A percentile compares a stretch with the other conserved stretches of the same genome.
Evolutionary conservation across 2,113 vertebrate species (phyloP).

Genomic region (Pterocles gutturalis): DNA sequence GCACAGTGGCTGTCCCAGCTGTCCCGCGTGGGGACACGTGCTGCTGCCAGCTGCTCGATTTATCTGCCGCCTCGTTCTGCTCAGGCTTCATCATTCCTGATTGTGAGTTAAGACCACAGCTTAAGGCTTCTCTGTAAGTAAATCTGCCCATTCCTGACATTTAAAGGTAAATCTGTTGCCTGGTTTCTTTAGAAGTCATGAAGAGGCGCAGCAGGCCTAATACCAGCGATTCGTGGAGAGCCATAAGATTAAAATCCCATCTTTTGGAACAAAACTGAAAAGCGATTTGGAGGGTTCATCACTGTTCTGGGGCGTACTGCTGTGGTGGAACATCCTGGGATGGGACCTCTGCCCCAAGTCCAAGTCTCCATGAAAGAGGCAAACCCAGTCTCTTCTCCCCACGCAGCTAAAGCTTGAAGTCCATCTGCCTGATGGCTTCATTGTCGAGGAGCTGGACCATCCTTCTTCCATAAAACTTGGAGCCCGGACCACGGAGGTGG

Average conservation of each 20-base stretch:
- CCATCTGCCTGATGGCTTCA: background rate
- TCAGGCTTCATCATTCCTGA: background rate
- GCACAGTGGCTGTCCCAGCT: background rate
- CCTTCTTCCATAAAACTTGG: background rate
- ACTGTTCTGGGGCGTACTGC: rapidly evolving
- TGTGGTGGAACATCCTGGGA: background rate
- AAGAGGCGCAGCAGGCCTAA: background rate
- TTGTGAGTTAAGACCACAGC: background rate
- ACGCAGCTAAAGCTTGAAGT: background rate
- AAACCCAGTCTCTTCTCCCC: background rate
- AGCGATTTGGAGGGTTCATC: background rate
- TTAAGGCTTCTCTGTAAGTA: background rate
- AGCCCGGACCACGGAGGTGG: rapidly evolving
- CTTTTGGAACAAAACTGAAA: background rate
- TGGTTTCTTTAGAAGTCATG: background rate
- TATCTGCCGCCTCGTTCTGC: background rate
- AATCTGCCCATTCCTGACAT: background rate
- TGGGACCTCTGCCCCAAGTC: background rate
- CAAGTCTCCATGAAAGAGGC: background rate
- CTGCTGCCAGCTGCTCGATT: background rate
- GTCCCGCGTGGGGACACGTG: background rate
- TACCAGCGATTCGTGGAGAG: background rate
- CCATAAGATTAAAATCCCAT: background rate
- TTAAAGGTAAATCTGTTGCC: background rate
- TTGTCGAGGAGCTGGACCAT: background rate